A percentile compares a stretch with the other conserved stretches of the same genome.
Evolutionary conservation across 2,113 vertebrate genomes (phyloP).

Genomic region (Pungitius pungitius): DNA sequence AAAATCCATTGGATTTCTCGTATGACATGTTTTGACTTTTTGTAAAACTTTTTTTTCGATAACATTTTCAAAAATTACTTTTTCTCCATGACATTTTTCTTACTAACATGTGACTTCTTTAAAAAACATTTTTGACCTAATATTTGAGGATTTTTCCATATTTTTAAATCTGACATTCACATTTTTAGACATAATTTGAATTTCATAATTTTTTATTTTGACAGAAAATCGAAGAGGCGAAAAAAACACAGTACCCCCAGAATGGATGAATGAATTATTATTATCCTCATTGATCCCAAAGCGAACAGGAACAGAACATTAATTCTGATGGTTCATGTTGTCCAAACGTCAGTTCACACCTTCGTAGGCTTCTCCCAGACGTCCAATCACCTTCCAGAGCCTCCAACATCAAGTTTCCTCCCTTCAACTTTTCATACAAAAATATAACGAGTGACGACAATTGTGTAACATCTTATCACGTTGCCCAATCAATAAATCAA

Average conservation of each 20-base stretch:
- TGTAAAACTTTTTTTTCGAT: too few relatives aligned
- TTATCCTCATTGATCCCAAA: constrained; percentile 59
- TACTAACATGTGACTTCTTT: too few relatives aligned
- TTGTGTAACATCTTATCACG: neutral
- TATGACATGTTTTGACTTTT: too few relatives aligned
- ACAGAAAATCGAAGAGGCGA: neutral
- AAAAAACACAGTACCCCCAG: neutral
- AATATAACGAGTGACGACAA: constrained; percentile 56
- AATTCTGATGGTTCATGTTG: constrained; percentile 44
- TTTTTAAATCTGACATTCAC: too few relatives aligned
- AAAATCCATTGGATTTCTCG: too few relatives aligned
- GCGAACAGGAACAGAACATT: constrained; percentile 32
- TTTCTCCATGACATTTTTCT: too few relatives aligned
- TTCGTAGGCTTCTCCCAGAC: neutral
- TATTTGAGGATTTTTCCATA: too few relatives aligned
- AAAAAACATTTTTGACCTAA: too few relatives aligned
- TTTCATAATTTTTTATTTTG: too few relatives aligned
- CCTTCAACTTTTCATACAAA: constrained; percentile 73
- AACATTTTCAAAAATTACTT: too few relatives aligned
- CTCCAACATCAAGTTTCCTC: constrained; percentile 33
- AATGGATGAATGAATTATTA: constrained; percentile 31
- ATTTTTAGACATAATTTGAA: too few relatives aligned
- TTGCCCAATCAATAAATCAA: constrained; percentile 56
- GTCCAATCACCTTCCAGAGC: constrained; percentile 29
- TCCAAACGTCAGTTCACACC: neutral